Evolutionary conservation across 2,797 vertebrate genomes (phyloP).

Genomic region (Sternotherus odoratus): DNA sequence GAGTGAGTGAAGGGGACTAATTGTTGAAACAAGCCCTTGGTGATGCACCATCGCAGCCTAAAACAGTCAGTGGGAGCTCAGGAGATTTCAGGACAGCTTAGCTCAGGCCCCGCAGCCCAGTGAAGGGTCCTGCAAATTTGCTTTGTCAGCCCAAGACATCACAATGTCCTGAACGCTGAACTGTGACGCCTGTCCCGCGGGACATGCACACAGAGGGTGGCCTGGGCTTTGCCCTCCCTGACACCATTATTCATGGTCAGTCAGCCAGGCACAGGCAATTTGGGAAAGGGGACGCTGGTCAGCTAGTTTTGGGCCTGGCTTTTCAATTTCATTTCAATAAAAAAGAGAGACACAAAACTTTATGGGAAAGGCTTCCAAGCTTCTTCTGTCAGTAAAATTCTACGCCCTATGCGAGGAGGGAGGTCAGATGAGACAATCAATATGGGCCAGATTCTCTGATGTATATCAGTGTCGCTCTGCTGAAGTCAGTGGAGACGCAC

Average conservation of each 20-base stretch:
- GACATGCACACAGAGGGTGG: neutral
- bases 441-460: neutral
- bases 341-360: neutral
- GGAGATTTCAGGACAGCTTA: neutral
- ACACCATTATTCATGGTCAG: neutral
- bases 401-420: neutral
- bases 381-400: neutral
- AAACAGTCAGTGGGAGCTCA: neutral
- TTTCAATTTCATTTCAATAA: neutral
- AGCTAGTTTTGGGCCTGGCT: neutral
- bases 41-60: neutral
- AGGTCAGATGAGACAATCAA: neutral
- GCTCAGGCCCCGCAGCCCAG: neutral
- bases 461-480: neutral
- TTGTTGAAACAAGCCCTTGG: neutral
- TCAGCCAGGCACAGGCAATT: neutral
- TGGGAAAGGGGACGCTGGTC: neutral
- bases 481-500: neutral
- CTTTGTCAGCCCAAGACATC: neutral
- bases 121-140: neutral
- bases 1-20: neutral
- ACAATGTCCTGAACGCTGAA: neutral
- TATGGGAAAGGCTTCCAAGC: neutral
- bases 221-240: neutral
- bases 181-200: neutral